Conservation (phyloP, 2,888 invertebrate genomes). For the Hoplodrina ambigua region DNA sequence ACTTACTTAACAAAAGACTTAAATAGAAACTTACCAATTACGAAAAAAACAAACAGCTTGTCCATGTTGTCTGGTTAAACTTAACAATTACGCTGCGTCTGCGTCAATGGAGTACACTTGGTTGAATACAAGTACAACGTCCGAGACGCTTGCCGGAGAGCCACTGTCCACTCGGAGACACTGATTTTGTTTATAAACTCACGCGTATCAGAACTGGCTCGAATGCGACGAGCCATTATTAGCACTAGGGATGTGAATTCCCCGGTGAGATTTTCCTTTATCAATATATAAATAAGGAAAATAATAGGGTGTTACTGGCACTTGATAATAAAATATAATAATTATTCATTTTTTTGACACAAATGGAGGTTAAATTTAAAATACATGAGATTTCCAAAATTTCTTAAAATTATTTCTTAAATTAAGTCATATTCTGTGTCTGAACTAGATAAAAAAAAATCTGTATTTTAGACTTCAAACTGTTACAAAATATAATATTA, state of each 20-base stretch:
- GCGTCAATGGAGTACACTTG: slow-evolving; percentile 20
- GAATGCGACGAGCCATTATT: slow-evolving; percentile 17
- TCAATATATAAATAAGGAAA: slow-evolving; percentile 11
- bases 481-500: too few species aligned
- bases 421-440: too few species aligned
- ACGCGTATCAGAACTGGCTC: slow-evolving; percentile 54
- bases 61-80: slow-evolving; percentile 65
- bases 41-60: slow-evolving; percentile 67
- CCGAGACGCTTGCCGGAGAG: slow-evolving; percentile 43
- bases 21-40: slow-evolving; percentile 77
- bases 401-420: too few species aligned
- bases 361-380: too few species aligned
- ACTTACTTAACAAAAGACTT: not conserved
- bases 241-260: slow-evolving; percentile 44
- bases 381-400: too few species aligned
- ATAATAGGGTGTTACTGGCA: not conserved
- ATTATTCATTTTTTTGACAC: too few species aligned
- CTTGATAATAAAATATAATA: too few species aligned
- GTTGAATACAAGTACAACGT: slow-evolving; percentile 40
- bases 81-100: slow-evolving; percentile 25
- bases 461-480: too few species aligned
- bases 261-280: slow-evolving; percentile 29
- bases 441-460: too few species aligned
- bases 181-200: slow-evolving; percentile 71
- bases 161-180: slow-evolving; percentile 60